Base-by-base conservation (phyloP, 1,140 invertebrate species). In the Phymastichus coffea region DNA sequence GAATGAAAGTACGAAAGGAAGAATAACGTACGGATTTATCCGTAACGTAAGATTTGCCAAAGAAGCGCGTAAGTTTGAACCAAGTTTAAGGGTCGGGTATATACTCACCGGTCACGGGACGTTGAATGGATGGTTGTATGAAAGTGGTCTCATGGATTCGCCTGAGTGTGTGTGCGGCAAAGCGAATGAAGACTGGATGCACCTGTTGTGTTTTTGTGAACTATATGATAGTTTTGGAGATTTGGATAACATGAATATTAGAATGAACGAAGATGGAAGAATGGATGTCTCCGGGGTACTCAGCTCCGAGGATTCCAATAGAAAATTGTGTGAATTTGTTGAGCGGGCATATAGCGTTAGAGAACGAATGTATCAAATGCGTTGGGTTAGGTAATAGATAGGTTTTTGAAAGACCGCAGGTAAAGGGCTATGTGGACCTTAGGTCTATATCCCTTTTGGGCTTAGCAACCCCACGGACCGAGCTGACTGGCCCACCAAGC, bases 21-120 rank as follows among this genome's bases (percentile, higher is more conserved):
- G 54, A 28, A 17, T 38, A 12, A 51, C 40, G 4, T 48, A 53
- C 40, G 37, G 43, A 23, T 62, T 37, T 33, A 63, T 63, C 1
- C 38, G 10, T 4, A 15, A 53, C 44, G 60, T 57, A 0, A 57
- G 38, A 10, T 40, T 57, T 23, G 28, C 14, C 6, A 12, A 12
- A 6, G 6, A 33, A 12, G 6, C 6, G 6, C 38, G 8, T 9
- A 12, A 2, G 25, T 33, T 17, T 8, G 38, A 12, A 17, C 19
- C 26, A 17, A 41, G 20, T 0, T 20, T 40, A 12, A 30, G 3
- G 46, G 37, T 33, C 12, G 28, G 28, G 6, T 35, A 23, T 9
- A 4, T 46, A 1, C 15, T 37, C 9, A 46, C 54, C 12, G 54
- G 54, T 3, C 41, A 56, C 14, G 33, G 54, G 7, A 46, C 9